Evolutionary conservation across 37 sponge, comb jelly and placozoan genomes (phyloP).

Genomic region (Crambe crambe): DNA sequence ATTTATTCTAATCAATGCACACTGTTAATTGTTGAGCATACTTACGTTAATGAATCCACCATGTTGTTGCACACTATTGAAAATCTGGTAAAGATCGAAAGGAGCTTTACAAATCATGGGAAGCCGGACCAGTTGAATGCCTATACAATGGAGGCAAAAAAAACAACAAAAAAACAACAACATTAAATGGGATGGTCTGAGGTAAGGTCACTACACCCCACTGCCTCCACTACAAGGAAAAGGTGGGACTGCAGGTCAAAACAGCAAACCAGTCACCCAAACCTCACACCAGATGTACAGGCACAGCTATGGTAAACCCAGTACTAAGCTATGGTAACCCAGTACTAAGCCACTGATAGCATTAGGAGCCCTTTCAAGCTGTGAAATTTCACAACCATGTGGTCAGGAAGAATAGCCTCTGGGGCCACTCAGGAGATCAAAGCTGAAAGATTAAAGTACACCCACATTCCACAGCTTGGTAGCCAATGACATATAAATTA

Average conservation of each 20-base stretch:
- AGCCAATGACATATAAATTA: not conserved
- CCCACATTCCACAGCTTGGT: not conserved
- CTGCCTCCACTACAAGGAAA: not conserved
- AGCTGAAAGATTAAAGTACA: not conserved
- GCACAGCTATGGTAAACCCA: not conserved
- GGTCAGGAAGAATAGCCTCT: not conserved
- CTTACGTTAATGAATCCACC: constrained; percentile 63
- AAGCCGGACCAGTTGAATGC: constrained; percentile 33
- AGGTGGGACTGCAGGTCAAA: not conserved
- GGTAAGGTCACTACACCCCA: not conserved
- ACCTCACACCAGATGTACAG: not conserved
- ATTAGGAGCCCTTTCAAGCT: not conserved
- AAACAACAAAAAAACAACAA: constrained; percentile 5
- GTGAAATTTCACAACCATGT: not conserved
- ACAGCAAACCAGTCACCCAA: not conserved
- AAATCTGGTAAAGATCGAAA: constrained; percentile 53
- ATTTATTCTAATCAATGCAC: not conserved
- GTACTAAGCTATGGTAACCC: not conserved
- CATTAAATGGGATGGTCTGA: too few relatives aligned
- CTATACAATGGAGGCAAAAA: constrained; percentile 8
- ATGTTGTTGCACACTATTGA: constrained; percentile 41
- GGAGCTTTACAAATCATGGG: constrained; percentile 46
- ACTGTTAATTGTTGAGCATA: not conserved
- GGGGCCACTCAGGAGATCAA: not conserved
- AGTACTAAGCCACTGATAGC: not conserved